Percentiles rank a stretch among this genome's conserved stretches.
phyloP scores from a whole-genome alignment of 2,797 vertebrate species.

The Hoplostethus atlanticus region DNA sequence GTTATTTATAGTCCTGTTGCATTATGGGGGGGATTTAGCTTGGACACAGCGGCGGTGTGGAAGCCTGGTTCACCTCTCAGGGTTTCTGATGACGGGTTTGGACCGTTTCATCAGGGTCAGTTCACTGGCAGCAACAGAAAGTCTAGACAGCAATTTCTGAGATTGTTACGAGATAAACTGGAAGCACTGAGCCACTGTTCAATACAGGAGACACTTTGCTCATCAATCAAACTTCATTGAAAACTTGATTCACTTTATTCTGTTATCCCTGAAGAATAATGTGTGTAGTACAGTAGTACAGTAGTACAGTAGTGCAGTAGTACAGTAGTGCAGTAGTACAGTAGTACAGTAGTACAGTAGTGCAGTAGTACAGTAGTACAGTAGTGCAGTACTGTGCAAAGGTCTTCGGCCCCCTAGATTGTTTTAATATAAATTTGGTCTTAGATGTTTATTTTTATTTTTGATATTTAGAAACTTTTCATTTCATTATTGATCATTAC shows the following conservation, averaged over 20 bases:
- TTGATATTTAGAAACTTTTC: no score
- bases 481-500: no score
- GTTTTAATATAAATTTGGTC: no score
- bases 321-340: no score
- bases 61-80: slow-evolving; percentile 52
- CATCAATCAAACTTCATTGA: slow-evolving; percentile 37
- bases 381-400: no score
- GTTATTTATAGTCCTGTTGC: slow-evolving; percentile 59
- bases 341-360: no score
- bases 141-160: slow-evolving; percentile 41
- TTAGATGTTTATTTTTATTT: no score
- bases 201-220: slow-evolving; percentile 30
- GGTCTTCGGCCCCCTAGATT: no score
- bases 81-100: slow-evolving; percentile 60
- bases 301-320: no score
- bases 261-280: not conserved
- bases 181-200: slow-evolving; percentile 37
- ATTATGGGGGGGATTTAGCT: slow-evolving; percentile 42
- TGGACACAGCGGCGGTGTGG: slow-evolving; percentile 34
- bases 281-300: not conserved
- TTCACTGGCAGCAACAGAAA: slow-evolving; percentile 52
- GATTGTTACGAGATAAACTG: slow-evolving; percentile 5
- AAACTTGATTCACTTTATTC: not conserved
- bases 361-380: no score
- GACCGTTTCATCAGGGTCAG: slow-evolving; percentile 61